Conservation (phyloP, 1,140 invertebrate genomes). For the Doryteuthis pealeii region DNA sequence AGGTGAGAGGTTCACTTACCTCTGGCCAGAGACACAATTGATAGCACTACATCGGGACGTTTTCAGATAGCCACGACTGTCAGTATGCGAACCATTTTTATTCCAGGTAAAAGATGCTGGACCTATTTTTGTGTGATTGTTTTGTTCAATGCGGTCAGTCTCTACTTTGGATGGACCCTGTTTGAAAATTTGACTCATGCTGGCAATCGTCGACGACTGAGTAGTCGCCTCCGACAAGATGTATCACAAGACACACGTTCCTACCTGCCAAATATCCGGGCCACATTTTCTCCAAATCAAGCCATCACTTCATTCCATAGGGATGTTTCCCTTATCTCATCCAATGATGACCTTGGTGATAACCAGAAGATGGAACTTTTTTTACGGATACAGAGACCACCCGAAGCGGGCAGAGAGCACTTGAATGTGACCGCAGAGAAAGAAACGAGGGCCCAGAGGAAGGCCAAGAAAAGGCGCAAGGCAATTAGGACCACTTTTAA, state of each 20-base stretch:
- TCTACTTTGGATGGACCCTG: not conserved
- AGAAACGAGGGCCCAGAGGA: not conserved
- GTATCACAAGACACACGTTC: not conserved
- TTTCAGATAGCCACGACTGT: not conserved
- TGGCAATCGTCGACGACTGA: not conserved
- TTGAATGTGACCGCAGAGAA: too few species aligned
- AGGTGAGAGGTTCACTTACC: not conserved
- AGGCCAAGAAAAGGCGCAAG: not conserved
- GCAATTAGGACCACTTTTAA: not conserved
- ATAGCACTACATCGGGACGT: not conserved
- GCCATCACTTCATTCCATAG: not conserved
- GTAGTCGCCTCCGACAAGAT: not conserved
- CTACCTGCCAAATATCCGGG: not conserved
- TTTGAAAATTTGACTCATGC: not conserved
- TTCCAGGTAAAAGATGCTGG: slow-evolving; percentile 7
- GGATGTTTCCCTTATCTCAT: not conserved
- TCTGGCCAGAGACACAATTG: not conserved
- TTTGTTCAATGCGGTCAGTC: slow-evolving; percentile 4
- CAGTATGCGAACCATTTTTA: not conserved
- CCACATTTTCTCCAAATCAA: not conserved
- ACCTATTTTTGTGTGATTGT: slow-evolving; percentile 1
- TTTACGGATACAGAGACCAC: not conserved
- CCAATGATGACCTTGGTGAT: not conserved
- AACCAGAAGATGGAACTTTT: not conserved
- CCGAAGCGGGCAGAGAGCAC: too few species aligned